Base-by-base conservation (phyloP, 2,888 invertebrate genomes). In the Thumatha senex region DNA sequence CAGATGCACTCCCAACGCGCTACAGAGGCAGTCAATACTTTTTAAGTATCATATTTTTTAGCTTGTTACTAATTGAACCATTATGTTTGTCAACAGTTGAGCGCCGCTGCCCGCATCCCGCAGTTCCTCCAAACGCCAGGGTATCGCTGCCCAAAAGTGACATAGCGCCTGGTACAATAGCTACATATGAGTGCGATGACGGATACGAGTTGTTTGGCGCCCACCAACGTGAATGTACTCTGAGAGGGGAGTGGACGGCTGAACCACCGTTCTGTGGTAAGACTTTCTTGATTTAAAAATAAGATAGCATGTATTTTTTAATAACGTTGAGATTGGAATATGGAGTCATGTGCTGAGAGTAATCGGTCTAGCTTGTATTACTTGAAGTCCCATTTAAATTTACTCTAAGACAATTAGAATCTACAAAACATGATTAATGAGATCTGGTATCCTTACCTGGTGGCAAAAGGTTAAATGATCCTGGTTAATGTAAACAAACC, bases 121-220 rank as follows among this genome's bases (percentile, higher is more conserved):
- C 97, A 11, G 96, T 97, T 65, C 97, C 97, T 14, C 90, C 96
- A 50, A 97, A 97, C 86, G 95, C 97, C 51, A 93, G 94, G 78
- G 95, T 97, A 44, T 87, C 93, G 33, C 84, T 95, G 61, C 93
- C 94, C 64, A 92, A 86, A 62, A 90, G 74, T 62, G 92, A 93
- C 59, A 83, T 88, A 38, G 69, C 66, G 0, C 84, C 90, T 7
- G 95, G 95, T 34, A 93, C 94, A 0, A 83, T 90, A 11, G 97
- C 97, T 36, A 94, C 93, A 30, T 97, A 97, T 85, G 93, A 94
- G 59, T 98, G 98, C 76, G 98, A 98, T 80, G 94, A 96, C 33
- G 98, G 96, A 11, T 98, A 97, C 83, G 97, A 97, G 81, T 93
- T 97, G 11, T 98, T 98, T 79, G 98, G 98, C 2, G 92, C 95